A percentile compares a stretch with the other conserved stretches of the same genome.
phyloP scores from a whole-genome alignment of 2,797 vertebrate species.

The Sternarchorhynchus goeldii region DNA sequence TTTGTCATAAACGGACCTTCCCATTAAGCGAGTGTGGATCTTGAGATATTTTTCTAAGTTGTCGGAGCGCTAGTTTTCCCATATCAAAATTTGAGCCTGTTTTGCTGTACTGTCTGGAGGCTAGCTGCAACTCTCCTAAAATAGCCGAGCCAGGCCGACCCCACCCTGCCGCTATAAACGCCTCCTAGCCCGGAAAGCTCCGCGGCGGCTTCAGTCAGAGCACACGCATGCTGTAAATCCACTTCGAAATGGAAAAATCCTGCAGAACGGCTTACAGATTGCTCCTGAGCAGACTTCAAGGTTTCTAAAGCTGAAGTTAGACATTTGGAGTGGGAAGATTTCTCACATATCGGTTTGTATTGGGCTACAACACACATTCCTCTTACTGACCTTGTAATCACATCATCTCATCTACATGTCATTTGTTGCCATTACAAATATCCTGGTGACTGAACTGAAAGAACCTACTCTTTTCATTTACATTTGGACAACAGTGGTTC shows the following conservation, averaged over 20 bases:
- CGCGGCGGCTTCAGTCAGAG: constrained; percentile 36
- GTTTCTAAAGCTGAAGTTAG: constrained; percentile 38
- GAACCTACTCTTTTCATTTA: neutral
- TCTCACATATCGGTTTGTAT: constrained; percentile 36
- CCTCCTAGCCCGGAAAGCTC: constrained; percentile 56
- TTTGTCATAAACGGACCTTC: constrained; percentile 29
- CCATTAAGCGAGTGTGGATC: constrained; percentile 9
- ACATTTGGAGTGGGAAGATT: constrained; percentile 3
- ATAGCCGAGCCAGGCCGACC: constrained; percentile 49
- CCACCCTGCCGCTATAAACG: constrained; percentile 56
- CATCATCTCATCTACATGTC: neutral
- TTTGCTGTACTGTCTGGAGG: constrained; percentile 43
- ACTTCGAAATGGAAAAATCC: constrained; percentile 55
- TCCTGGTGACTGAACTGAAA: neutral
- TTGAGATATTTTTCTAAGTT: constrained; percentile 23
- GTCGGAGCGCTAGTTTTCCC: constrained; percentile 20
- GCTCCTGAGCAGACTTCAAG: constrained; percentile 21
- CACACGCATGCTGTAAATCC: constrained; percentile 41
- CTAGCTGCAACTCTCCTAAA: constrained; percentile 52
- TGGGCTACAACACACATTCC: constrained; percentile 12
- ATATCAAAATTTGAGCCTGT: constrained; percentile 51
- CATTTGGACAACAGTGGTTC: constrained; percentile 39
- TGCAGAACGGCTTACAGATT: constrained; percentile 50
- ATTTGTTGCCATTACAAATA: neutral
- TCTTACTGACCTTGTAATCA: neutral